Percentiles rank a stretch among this genome's conserved stretches.
These are phyloP conservation scores for Calephelis perditalis DNA, from an alignment of 2,888 invertebrate genomes.

Conservation along the genomic window DNA sequence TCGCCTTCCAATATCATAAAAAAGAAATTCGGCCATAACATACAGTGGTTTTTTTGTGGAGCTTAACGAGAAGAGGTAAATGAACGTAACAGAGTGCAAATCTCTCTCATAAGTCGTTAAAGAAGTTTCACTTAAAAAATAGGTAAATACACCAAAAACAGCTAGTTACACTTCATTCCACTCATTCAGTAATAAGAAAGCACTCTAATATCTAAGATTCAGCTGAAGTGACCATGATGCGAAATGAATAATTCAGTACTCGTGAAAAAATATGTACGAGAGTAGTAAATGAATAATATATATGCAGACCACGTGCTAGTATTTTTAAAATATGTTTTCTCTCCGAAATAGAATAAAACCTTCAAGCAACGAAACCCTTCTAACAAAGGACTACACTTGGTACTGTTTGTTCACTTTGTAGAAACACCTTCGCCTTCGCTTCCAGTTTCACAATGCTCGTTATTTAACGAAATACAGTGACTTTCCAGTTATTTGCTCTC, in stretches of 20 bases:
- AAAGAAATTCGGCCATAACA: too few species aligned
- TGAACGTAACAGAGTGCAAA: too few species aligned
- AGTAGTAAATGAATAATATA: conserved; percentile 10
- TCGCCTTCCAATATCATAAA: too few species aligned
- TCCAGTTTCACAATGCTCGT: conserved; percentile 2
- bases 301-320: conserved; percentile 7
- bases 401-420: conserved; percentile 11
- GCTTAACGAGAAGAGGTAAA: too few species aligned
- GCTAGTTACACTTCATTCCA: not conserved
- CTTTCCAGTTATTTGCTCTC: too few species aligned
- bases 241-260: conserved; percentile 8
- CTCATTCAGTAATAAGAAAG: conserved; percentile 1
- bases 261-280: conserved; percentile 12
- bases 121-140: too few species aligned
- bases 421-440: conserved; percentile 9
- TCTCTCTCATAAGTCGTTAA: too few species aligned
- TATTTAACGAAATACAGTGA: conserved; percentile 2
- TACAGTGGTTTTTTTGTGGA: too few species aligned
- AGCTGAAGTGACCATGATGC: conserved; percentile 12
- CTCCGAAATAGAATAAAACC: conserved; percentile 7
- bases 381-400: conserved; percentile 9
- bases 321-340: conserved; percentile 9
- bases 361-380: conserved; percentile 8
- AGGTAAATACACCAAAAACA: too few species aligned
- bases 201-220: conserved; percentile 8